Evolutionary conservation across 2,888 invertebrate genomes (phyloP).

Genomic region (Polymixis flavicincta): DNA sequence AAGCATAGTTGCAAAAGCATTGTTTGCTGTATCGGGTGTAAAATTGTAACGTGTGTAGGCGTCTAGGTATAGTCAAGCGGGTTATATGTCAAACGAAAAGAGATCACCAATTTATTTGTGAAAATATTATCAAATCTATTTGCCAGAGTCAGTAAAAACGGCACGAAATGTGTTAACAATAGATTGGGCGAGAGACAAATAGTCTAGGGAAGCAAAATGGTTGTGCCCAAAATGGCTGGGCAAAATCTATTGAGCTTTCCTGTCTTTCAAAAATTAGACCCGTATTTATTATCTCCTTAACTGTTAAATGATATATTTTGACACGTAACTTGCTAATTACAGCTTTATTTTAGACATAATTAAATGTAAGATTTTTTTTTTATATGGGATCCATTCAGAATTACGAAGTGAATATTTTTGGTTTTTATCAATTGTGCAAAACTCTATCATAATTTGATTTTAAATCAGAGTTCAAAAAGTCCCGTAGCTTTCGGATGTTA

Average conservation of each 20-base stretch:
- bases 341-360: conserved; percentile 64
- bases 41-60: conserved; percentile 23
- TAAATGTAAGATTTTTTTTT: conserved; percentile 38
- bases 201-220: background rate
- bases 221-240: background rate
- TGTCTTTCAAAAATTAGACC: background rate
- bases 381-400: conserved; percentile 17
- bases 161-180: background rate
- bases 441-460: conserved; percentile 4
- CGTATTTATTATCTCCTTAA: background rate
- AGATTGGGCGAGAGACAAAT: too few relatives aligned
- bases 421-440: conserved; percentile 22
- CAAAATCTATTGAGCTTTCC: background rate
- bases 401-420: conserved; percentile 11
- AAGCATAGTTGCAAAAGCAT: background rate
- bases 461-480: background rate
- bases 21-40: background rate
- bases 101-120: background rate
- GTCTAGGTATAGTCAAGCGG: conserved; percentile 41
- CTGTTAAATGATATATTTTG: conserved; percentile 24
- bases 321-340: conserved; percentile 43
- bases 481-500: background rate
- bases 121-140: background rate
- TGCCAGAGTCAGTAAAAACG: background rate
- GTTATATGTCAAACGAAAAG: conserved; percentile 48